phyloP scores from a whole-genome alignment of 2,113 vertebrate genomes.

The Psilopsiagon aurifrons region DNA sequence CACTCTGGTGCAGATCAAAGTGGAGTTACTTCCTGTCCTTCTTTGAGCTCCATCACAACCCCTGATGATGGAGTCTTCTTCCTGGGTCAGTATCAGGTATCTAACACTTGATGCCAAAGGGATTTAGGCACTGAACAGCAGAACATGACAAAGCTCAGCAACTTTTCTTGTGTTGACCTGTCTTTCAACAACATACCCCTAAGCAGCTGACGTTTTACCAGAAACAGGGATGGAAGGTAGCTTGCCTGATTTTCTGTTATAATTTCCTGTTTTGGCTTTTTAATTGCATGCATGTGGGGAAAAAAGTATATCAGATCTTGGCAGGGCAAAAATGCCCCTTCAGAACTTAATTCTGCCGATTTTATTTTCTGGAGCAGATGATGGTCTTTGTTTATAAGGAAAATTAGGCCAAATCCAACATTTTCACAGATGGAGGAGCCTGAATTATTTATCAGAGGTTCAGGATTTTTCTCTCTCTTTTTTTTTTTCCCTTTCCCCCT shows the following conservation, averaged over 20 bases:
- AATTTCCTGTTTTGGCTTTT: slow-evolving; percentile 15
- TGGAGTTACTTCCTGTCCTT: not conserved
- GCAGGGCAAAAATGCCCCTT: slow-evolving; percentile 7
- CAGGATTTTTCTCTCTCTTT: slow-evolving; percentile 47
- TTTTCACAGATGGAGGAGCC: slow-evolving; percentile 80
- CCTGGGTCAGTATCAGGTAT: not conserved
- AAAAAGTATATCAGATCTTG: slow-evolving; percentile 22
- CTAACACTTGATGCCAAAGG: not conserved
- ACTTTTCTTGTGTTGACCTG: not conserved
- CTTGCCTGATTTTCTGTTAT: not conserved
- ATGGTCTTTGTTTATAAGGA: slow-evolving; percentile 78
- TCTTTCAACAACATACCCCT: not conserved
- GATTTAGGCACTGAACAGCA: not conserved
- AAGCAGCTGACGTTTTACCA: not conserved
- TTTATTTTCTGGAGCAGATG: slow-evolving; percentile 72
- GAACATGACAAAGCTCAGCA: not conserved
- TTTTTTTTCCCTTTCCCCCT: not conserved
- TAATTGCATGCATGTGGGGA: not conserved
- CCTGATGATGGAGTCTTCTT: not conserved
- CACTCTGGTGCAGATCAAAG: not conserved
- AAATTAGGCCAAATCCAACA: slow-evolving; percentile 82
- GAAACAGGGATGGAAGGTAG: not conserved
- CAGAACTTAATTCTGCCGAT: slow-evolving; percentile 23
- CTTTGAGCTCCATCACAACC: not conserved
- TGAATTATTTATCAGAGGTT: slow-evolving; percentile 83